Base-by-base conservation (phyloP, 2,113 vertebrate species). In the Pachycephala philippinensis region DNA sequence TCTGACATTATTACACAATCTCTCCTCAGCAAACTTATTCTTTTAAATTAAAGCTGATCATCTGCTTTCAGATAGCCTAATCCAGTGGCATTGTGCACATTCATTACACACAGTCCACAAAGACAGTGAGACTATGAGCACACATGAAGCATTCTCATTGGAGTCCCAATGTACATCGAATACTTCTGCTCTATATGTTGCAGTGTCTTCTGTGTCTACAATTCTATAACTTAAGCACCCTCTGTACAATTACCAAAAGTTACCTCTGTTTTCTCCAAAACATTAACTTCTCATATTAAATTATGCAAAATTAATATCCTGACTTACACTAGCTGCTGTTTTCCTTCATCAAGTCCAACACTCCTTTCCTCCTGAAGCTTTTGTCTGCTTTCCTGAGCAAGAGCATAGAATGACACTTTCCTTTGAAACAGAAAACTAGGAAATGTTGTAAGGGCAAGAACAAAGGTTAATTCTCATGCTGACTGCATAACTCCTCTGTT, bases 101-200 rank as follows among this genome's bases (percentile, higher is more conserved):
- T 61, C 12, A 33, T 61, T 26, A 59, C 28, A 44, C 33, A 31
- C 66, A 63, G 19, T 15, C 44, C 37, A 79, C 52, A 44, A 45
- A 59, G 47, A 33, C 22, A 44, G 12, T 1, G 4, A 65, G 21
- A 53, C 44, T 53, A 42, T 13, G 40, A 76, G 60, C 37, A 35
- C 26, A 35, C n/a, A 21, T 0, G 0, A 69, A 70, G 50, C 45
- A 49, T 42, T 68, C 33, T 37, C 40, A 52, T 3, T 0, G 1
- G 39, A 37, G 13, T 83, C 23, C 18, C 44, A 22, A 11, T 42
- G 57, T 28, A 70, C 18, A 2, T 12, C 1, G 7, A 63, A 42
- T 44, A 39, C 28, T 57, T 80, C n/a, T 35, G 30, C 52, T 52
- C 35, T 61, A 0, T 40, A 72, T 88, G 8, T 76, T 40, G n/a